Base-by-base conservation (phyloP, 2,113 vertebrate genomes). In the Brienomyrus longianalis region DNA sequence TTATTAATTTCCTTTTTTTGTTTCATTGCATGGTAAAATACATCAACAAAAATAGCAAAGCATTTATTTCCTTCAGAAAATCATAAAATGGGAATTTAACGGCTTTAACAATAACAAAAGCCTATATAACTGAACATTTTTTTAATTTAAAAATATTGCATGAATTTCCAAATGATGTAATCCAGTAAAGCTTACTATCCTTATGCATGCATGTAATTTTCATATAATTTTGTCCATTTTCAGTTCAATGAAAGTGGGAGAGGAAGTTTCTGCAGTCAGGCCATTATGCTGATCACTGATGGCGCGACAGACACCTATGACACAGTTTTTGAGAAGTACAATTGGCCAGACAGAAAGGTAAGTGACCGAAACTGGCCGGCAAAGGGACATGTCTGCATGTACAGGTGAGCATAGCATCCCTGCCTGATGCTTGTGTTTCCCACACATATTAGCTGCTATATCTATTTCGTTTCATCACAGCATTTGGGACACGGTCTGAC, bases 241-340 rank as follows among this genome's bases (percentile, higher is more conserved):
- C 92, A 99, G 98, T 99, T 99, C 93, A 99, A 99, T 93, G 97
- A 97, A 92, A 98, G 98, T 0, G 98, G 98, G 77, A 97, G 97
- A 92, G 98, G 98, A 56, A 99, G 98, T 85, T 95, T 97, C 91
- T 99, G 98, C 94, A 99, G 98, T 91, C 98, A 98, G 93, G 98
- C 98, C 88, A 98, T 99, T 92, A 99, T 99, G 98, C 93, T 99
- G 39, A 97, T 99, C 91, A 99, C 98, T 0, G 98, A 99, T 39
- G 98, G 98, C 88, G 98, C 98, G 0, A 98, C 98, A 74, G 95
- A 97, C 93, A 99, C 98, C 86, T 98, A 99, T 0, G 98, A 99
- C 1, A 96, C 97, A 0, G 97, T 99, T 93, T 99, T 99, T 94
- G 97, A 97, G 17, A 99, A 98, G 92, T 97, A 97, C 93, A 99